Percentiles rank a stretch among this genome's conserved stretches.
Evolutionary conservation across 2,888 invertebrate species (phyloP).

Genomic region (Panzeria rudis): DNA sequence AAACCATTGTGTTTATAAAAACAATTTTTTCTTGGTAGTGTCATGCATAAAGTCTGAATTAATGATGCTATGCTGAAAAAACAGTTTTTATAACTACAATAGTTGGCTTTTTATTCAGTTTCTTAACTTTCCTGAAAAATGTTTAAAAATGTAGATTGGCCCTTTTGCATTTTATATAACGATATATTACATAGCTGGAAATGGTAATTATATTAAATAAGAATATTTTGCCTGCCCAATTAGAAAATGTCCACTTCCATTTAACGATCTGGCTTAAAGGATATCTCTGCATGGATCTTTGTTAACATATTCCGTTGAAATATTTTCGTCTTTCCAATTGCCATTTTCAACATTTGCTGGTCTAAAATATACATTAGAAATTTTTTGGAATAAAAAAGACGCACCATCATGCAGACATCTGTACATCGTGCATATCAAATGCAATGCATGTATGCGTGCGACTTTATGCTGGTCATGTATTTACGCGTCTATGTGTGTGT

Average conservation of each 20-base stretch:
- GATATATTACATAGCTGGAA: no score
- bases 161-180: no score
- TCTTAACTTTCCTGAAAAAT: no score
- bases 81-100: no score
- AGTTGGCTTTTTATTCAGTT: no score
- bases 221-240: no score
- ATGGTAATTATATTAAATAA: no score
- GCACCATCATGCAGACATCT: neutral
- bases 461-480: constrained; percentile 52
- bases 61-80: no score
- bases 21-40: no score
- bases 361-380: constrained; percentile 30
- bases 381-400: constrained; percentile 22
- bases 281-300: neutral
- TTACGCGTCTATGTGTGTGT: neutral
- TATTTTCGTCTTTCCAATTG: constrained; percentile 28
- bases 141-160: no score
- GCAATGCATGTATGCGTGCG: constrained; percentile 71
- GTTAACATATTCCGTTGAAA: constrained; percentile 57
- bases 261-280: neutral
- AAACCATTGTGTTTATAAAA: no score
- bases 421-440: constrained; percentile 23
- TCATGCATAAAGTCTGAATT: no score
- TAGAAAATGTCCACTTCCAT: neutral
- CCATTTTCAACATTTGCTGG: constrained; percentile 52